Evolutionary conservation across 2,797 vertebrate genomes (phyloP).

Genomic region (Poeciliopsis gracilis): DNA sequence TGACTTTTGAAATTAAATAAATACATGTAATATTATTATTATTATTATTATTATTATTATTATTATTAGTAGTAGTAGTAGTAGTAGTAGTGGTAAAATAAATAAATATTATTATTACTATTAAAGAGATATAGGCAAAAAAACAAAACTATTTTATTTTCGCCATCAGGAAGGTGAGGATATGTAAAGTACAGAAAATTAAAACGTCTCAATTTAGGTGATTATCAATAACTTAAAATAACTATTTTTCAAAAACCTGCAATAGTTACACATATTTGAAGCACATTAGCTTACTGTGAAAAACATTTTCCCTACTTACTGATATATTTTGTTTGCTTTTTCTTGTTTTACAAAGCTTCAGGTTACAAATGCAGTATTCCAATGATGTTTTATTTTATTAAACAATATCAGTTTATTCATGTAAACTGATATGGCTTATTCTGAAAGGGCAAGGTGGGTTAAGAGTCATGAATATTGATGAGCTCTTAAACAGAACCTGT

Average conservation of each 20-base stretch:
- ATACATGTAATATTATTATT: too few relatives aligned
- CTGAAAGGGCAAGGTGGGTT: not conserved
- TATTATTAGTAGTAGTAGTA: too few relatives aligned
- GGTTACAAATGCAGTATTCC: not conserved
- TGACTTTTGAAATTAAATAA: too few relatives aligned
- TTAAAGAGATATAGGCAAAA: too few relatives aligned
- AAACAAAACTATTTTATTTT: too few relatives aligned
- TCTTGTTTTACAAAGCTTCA: not conserved
- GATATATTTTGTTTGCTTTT: not conserved
- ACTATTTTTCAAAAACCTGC: not conserved
- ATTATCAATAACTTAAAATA: not conserved
- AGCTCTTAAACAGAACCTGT: not conserved
- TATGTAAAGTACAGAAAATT: not conserved
- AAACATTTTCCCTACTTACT: not conserved
- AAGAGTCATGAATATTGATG: not conserved
- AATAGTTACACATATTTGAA: not conserved
- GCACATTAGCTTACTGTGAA: not conserved
- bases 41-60: too few relatives aligned
- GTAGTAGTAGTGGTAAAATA: too few relatives aligned
- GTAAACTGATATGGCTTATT: not conserved
- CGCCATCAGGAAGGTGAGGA: not conserved
- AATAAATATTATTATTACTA: too few relatives aligned
- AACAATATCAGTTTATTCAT: too few relatives aligned
- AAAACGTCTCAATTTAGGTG: not conserved
- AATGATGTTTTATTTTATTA: not conserved